A percentile compares a stretch with the other conserved stretches of the same genome.
phyloP scores from a whole-genome alignment of 2,888 invertebrate species.

The Nomada flava region DNA sequence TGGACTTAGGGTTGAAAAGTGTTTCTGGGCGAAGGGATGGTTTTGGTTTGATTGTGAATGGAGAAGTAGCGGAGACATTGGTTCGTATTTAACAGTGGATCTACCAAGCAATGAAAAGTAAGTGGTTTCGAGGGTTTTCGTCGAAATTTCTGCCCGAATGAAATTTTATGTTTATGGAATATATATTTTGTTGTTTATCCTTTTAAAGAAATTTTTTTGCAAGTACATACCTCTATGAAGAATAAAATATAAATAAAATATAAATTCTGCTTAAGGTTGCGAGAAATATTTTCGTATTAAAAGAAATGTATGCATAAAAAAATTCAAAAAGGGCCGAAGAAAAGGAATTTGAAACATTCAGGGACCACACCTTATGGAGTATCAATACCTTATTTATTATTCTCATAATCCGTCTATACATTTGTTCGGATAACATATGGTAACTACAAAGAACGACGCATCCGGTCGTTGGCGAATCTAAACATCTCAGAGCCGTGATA shows the following conservation, averaged over 20 bases:
- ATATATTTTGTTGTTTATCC: too few species aligned
- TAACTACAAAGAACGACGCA: conserved; percentile 69
- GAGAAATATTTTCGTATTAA: not conserved
- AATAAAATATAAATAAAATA: too few species aligned
- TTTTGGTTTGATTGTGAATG: not conserved
- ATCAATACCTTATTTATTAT: conserved; percentile 74
- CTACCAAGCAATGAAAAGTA: too few species aligned
- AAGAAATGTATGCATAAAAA: not conserved
- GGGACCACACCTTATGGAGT: conserved; percentile 53
- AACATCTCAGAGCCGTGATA: conserved; percentile 67
- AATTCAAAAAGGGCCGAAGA: not conserved
- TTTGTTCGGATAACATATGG: conserved; percentile 72
- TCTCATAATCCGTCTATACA: conserved; percentile 72
- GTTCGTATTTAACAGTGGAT: too few species aligned
- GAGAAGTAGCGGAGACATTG: too few species aligned
- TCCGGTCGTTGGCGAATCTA: conserved; percentile 63
- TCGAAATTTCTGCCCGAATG: too few species aligned
- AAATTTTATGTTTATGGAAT: too few species aligned
- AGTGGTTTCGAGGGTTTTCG: too few species aligned
- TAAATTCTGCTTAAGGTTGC: too few species aligned
- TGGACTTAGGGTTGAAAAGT: not conserved
- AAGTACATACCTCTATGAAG: too few species aligned
- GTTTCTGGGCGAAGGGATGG: not conserved
- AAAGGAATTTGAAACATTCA: too few species aligned
- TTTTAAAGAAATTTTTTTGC: too few species aligned